A percentile compares a stretch with the other conserved stretches of the same genome.
Evolutionary conservation across 2,113 vertebrate genomes (phyloP).

Genomic region (Anser brachyrhynchus): DNA sequence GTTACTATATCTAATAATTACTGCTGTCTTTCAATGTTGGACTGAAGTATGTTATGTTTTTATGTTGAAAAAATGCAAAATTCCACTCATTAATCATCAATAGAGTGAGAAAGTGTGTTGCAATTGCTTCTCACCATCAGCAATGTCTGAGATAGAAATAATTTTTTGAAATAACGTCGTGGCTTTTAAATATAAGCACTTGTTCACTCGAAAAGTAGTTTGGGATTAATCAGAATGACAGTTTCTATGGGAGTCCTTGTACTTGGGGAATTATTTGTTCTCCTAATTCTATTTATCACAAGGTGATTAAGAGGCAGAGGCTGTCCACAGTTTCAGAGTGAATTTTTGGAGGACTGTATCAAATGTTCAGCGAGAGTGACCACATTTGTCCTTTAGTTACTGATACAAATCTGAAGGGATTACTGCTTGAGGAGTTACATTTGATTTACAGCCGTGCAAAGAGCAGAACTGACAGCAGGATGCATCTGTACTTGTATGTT

Average conservation of each 20-base stretch:
- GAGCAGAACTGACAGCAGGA: background rate
- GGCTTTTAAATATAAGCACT: conserved; percentile 32
- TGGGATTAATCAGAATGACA: background rate
- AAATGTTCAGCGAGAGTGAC: background rate
- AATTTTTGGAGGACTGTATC: background rate
- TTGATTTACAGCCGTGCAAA: background rate
- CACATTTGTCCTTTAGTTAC: background rate
- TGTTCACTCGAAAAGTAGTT: conserved; percentile 4
- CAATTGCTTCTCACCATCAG: conserved; percentile 4
- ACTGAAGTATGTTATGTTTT: background rate
- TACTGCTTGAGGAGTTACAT: background rate
- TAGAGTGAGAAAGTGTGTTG: background rate
- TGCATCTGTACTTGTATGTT: background rate
- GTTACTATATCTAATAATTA: background rate
- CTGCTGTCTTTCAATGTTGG: background rate
- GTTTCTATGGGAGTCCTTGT: conserved; percentile 6
- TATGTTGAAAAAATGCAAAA: background rate
- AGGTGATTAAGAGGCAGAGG: background rate
- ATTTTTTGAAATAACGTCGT: conserved; percentile 11
- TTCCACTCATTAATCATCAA: background rate
- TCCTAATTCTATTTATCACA: background rate
- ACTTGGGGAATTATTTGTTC: conserved; percentile 4
- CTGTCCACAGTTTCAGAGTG: background rate
- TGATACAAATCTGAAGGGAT: background rate
- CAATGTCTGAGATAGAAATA: background rate